phyloP scores from a whole-genome alignment of 2,888 invertebrate genomes.

The Pachliopta kotzebuea region DNA sequence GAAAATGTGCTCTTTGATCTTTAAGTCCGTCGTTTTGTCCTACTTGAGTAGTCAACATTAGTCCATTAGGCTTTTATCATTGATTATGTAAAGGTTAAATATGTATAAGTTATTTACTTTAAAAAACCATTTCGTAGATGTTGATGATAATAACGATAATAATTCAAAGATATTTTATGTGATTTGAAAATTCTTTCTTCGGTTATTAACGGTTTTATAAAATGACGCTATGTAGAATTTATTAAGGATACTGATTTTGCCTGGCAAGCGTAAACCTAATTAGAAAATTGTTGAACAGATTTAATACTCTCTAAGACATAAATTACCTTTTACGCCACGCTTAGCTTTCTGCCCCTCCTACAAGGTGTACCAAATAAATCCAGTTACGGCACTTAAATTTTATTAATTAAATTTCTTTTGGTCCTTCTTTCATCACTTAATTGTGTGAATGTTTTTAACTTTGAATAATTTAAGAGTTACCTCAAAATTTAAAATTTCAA shows the following conservation, averaged over 20 bases:
- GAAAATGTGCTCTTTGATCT: no score
- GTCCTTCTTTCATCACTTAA: background rate
- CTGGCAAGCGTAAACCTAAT: conserved; percentile 26
- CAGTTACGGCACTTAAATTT: conserved; percentile 20
- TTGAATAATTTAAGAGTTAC: background rate
- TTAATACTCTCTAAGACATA: conserved; percentile 28
- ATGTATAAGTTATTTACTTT: no score
- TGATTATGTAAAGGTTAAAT: no score
- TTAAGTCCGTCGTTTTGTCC: no score
- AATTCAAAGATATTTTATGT: background rate
- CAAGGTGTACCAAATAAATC: conserved; percentile 26
- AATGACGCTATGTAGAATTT: conserved; percentile 19
- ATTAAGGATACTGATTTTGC: conserved; percentile 22
- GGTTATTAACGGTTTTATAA: conserved; percentile 18
- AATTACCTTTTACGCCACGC: conserved; percentile 27
- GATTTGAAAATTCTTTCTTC: background rate
- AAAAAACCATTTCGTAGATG: no score
- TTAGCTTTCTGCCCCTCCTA: conserved; percentile 20
- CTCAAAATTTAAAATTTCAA: background rate
- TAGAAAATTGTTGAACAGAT: conserved; percentile 28
- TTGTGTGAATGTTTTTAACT: background rate
- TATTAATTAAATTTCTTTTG: conserved; percentile 9
- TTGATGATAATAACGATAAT: no score
- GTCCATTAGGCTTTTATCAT: no score
- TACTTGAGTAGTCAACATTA: no score